Evolutionary conservation across 2,888 invertebrate genomes (phyloP).

Genomic region (Micropterix aruncella): DNA sequence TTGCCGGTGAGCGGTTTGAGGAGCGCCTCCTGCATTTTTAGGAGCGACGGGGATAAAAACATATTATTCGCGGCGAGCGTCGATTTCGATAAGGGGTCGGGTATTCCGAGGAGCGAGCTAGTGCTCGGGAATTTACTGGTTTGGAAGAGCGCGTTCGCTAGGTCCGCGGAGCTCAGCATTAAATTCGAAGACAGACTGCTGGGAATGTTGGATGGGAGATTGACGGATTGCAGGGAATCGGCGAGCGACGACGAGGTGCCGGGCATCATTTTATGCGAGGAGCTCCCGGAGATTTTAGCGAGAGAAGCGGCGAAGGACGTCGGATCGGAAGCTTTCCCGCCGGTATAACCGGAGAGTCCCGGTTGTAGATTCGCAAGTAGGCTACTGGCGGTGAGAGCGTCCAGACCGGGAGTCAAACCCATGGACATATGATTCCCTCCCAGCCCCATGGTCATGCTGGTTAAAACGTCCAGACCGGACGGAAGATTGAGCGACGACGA

Average conservation of each 20-base stretch:
- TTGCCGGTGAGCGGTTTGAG: constrained; percentile 43
- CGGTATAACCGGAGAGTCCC: constrained; percentile 28
- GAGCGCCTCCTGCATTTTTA: constrained; percentile 54
- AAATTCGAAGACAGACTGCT: constrained; percentile 43
- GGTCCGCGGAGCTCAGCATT: constrained; percentile 47
- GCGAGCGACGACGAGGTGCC: constrained; percentile 29
- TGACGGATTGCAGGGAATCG: constrained; percentile 20
- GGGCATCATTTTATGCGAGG: constrained; percentile 34
- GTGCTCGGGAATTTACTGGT: constrained; percentile 49
- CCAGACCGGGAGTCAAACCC: constrained; percentile 27
- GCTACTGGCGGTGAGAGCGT: constrained; percentile 34
- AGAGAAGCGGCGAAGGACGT: constrained; percentile 33
- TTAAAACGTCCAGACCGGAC: constrained; percentile 34
- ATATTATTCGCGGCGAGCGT: constrained; percentile 65
- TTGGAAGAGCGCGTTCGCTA: constrained; percentile 53
- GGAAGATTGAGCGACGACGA: constrained; percentile 37
- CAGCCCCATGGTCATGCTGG: constrained; percentile 36
- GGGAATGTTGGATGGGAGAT: constrained; percentile 19
- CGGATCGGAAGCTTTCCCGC: constrained; percentile 30
- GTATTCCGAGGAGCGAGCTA: constrained; percentile 45
- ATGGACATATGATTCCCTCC: constrained; percentile 27
- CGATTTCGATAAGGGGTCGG: constrained; percentile 64
- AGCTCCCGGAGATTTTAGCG: constrained; percentile 28
- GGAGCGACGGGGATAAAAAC: constrained; percentile 58
- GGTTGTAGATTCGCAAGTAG: constrained; percentile 31